Conservation (phyloP, 2,113 vertebrate species). For the Apteryx owenii region DNA sequence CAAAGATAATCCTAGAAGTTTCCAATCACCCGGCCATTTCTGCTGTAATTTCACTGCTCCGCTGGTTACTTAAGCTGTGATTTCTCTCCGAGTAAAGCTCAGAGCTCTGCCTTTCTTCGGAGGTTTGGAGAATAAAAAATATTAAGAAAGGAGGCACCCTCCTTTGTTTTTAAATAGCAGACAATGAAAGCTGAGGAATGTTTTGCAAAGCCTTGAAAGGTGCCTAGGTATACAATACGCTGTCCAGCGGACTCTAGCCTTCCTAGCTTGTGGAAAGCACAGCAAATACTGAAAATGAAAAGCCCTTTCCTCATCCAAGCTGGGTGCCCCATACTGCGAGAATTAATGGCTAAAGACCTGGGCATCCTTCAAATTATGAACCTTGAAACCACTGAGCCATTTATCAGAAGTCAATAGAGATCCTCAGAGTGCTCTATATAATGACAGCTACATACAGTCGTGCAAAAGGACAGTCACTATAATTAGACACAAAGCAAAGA, state of each 20-base stretch:
- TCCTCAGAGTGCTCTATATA: constrained; percentile 84
- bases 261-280: constrained; percentile 71
- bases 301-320: constrained; percentile 79
- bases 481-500: constrained; percentile 92
- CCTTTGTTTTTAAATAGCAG: constrained; percentile 56
- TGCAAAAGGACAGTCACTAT: constrained; percentile 88
- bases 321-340: constrained; percentile 85
- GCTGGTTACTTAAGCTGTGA: background rate
- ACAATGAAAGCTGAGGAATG: constrained; percentile 59
- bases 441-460: constrained; percentile 87
- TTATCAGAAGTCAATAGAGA: constrained; percentile 88
- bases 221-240: constrained; percentile 49
- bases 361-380: constrained; percentile 87
- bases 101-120: background rate
- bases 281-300: constrained; percentile 77
- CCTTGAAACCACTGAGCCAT: constrained; percentile 87
- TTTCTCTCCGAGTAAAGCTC: background rate
- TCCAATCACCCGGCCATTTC: background rate
- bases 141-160: constrained; percentile 60
- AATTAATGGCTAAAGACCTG: constrained; percentile 86
- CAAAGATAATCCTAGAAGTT: constrained; percentile 3
- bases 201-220: constrained; percentile 58
- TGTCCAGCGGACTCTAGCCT: constrained; percentile 60
- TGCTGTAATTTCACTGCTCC: background rate
- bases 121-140: constrained; percentile 25